A percentile compares a stretch with the other conserved stretches of the same genome.
These are phyloP conservation scores for Anas capensis DNA, from an alignment of 2,797 vertebrate species.

Conservation along the genomic window DNA sequence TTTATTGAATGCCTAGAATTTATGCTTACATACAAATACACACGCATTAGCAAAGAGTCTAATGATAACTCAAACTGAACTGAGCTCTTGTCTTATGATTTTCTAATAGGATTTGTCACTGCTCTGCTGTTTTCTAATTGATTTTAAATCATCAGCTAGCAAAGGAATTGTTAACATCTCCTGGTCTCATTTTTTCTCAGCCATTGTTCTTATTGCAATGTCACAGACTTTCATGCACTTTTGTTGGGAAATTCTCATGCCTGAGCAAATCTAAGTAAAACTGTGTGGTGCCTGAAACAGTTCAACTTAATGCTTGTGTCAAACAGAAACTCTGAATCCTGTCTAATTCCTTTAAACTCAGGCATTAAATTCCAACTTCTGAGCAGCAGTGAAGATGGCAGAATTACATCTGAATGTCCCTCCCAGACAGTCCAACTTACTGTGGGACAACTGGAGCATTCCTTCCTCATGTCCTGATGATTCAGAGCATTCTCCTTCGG, in stretches of 20 bases:
- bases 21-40: neutral
- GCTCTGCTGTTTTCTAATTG: neutral
- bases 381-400: neutral
- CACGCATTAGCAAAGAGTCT: neutral
- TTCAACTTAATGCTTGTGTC: neutral
- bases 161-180: neutral
- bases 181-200: neutral
- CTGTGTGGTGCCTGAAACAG: neutral
- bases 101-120: neutral
- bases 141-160: neutral
- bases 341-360: neutral
- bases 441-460: neutral
- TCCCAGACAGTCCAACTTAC: neutral
- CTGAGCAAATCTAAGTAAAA: conserved; percentile 6
- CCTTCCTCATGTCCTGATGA: accelerated
- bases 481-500: neutral
- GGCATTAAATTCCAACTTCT: neutral
- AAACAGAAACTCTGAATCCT: neutral
- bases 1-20: neutral
- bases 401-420: neutral
- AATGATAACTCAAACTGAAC: neutral
- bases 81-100: neutral
- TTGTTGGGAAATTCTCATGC: neutral
- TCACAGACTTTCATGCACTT: neutral
- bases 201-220: accelerated